Evolutionary conservation across 1,140 invertebrate species (phyloP).

Genomic region (Trissolcus basalis): DNA sequence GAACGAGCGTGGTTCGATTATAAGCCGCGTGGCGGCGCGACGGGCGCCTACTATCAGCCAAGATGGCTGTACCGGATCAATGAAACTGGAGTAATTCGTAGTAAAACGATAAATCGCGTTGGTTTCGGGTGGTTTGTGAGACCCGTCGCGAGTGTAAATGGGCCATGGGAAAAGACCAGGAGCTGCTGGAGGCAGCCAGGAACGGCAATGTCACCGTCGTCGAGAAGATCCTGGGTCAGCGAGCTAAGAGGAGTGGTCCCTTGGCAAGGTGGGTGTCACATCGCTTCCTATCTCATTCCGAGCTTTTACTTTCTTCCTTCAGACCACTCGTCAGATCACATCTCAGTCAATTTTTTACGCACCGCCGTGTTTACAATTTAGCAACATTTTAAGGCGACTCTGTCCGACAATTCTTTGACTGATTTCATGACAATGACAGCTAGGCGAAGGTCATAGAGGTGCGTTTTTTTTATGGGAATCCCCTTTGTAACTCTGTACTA

Average conservation of each 20-base stretch:
- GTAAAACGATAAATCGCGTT: constrained; percentile 79
- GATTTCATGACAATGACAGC: too few relatives aligned
- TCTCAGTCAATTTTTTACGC: too few relatives aligned
- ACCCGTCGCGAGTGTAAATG: constrained; percentile 78
- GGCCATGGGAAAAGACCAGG: constrained; percentile 96
- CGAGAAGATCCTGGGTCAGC: constrained; percentile 92
- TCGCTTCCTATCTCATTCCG: constrained; percentile 2
- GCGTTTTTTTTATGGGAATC: too few relatives aligned
- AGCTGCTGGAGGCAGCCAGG: constrained; percentile 95
- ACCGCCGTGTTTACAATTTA: too few relatives aligned
- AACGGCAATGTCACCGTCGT: constrained; percentile 92
- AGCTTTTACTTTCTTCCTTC: not conserved
- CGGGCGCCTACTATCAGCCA: constrained; percentile 67
- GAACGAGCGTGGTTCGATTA: not conserved
- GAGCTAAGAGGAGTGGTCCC: constrained; percentile 93
- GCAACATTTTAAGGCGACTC: too few relatives aligned
- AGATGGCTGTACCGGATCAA: constrained; percentile 85
- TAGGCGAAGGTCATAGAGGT: too few relatives aligned
- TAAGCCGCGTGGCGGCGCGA: constrained; percentile 74
- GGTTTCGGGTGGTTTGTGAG: constrained; percentile 75
- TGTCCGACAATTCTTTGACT: too few relatives aligned
- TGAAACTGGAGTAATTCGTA: constrained; percentile 80
- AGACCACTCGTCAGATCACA: not conserved
- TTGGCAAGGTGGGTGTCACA: constrained; percentile 88
- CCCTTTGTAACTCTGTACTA: too few relatives aligned